Base-by-base conservation (phyloP, 2,888 invertebrate species). In the Euplexia lucipara region DNA sequence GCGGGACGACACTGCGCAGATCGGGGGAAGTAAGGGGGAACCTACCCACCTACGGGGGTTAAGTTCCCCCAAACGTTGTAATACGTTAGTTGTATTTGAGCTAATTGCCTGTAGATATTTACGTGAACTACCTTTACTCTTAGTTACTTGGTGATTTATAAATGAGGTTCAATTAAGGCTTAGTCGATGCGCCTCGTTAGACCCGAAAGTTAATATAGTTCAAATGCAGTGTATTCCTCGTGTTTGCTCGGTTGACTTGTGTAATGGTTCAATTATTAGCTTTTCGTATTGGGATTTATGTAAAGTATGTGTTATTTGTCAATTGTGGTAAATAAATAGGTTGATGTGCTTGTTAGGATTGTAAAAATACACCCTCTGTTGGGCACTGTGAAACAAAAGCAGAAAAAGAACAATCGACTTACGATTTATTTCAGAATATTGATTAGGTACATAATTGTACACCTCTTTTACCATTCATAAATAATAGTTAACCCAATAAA, bases 71-170 rank as follows among this genome's bases (percentile, higher is more conserved):
- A 62, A 81, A 72, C 66, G 57, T 76, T 71, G 83, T 83, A 82
- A 82, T 84, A 80, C 80, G 79, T 70, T 77, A 83, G 79, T 83
- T 83, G 84, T 88, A 86, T 88, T 89, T 81, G 78, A 72, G 69
- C 85, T 90, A 91, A 92, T 91, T 90, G 86, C 88, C 83, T 82
- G 83, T 79, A 83, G 87, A 90, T 87, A 89, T 90, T 88, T 84
- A 88, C 83, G 79, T 76, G 70, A 82, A 77, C 75, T 82, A 82
- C 82, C 77, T 82, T 72, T 84, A 75, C 76, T 83, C 71, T 77
- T 83, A 82, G 82, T 86, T 81, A 9, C 16, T 52, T 10, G 22
- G 44, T 78, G 85, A 86, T 89, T 88, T 88, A 88, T 90, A 86
- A 90, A 90, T 88, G 86, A 85, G 82, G 77, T 78, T 79, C 83